Evolutionary conservation across 2,888 invertebrate genomes (phyloP), one percentile per base, ranked within the genome.

Genomic region (Emmelina monodactyla): DNA sequence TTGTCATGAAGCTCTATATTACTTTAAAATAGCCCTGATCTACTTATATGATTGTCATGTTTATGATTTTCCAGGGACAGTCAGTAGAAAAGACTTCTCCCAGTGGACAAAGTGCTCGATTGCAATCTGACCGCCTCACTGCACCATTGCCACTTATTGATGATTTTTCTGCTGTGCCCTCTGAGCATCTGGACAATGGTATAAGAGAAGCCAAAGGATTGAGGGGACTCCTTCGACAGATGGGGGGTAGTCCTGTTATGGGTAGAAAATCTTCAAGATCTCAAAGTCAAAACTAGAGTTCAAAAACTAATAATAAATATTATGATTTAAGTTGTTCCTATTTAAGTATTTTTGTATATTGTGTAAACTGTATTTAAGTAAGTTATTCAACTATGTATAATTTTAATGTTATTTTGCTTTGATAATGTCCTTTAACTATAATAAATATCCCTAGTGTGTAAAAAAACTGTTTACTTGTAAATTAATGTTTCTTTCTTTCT

Each of bases 161-260:
- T 62, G 95, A 95, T 67, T 95, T 95, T 73, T 93, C 90, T 57
- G 91, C 92, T 14, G 90, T 94, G 43, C 92, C 94, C 7, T 88
- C 91, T 55, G 94, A 88, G 58, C 85, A 83, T 14, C 55, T 82
- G 3, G 88, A 88, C 39, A 84, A 69, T 46, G 75, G 79, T 0
- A 70, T 81, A 22, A 63, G 82, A 3, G 90, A 91, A 64, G 88
- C 89, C 0, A 87, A 88, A 51, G 90, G 91, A 0, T 73, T 94
- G 12, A 87, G 91, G 45, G 88, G 85, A 50, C 76, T 94, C 0
- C 88, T 94, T 41, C 82, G 90, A 32, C 93, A 92, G 53, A 92
- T 94, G 75, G 89, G 92, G 3, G 88, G 89, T 7, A 92, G 92
- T 58, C 93, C 93, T 0, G 88, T 92, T 36, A 76, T 92, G 71